Evolutionary conservation across 2,797 vertebrate species (phyloP).

Genomic region (Anguilla anguilla): DNA sequence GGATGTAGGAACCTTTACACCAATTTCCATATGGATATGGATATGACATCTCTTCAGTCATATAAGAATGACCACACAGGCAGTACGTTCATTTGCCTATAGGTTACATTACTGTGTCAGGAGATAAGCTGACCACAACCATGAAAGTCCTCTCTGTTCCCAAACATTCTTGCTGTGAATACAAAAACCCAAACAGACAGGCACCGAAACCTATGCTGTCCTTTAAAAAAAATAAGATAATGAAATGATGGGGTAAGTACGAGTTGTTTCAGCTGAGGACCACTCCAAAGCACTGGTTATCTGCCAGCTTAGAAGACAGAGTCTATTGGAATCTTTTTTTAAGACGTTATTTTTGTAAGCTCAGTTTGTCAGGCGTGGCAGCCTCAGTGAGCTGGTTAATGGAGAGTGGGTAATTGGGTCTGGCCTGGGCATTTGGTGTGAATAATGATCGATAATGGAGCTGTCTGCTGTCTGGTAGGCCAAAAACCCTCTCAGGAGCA

Average conservation of each 20-base stretch:
- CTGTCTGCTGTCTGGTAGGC: not conserved
- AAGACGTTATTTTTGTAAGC: not conserved
- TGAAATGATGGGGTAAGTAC: not conserved
- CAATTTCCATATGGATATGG: not conserved
- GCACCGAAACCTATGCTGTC: not conserved
- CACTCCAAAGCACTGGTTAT: not conserved
- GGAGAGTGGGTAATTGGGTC: not conserved
- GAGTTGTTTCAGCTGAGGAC: not conserved
- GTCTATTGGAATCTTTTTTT: not conserved
- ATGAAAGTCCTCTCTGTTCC: not conserved
- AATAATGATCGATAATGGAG: constrained; percentile 9
- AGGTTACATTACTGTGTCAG: not conserved
- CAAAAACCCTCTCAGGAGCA: not conserved
- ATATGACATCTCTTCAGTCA: not conserved
- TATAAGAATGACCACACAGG: not conserved
- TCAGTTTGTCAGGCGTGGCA: not conserved
- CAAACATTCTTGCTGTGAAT: not conserved
- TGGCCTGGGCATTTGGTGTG: not conserved
- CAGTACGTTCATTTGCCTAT: not conserved
- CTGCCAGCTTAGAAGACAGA: not conserved
- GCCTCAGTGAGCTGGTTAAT: not conserved
- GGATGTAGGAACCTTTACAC: not conserved
- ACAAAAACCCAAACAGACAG: not conserved
- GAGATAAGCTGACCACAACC: not conserved
- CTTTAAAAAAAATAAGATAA: not conserved